Percentiles rank a stretch among this genome's conserved stretches.
Conservation (phyloP, 2,888 invertebrate genomes). For the Acronicta leporina region DNA sequence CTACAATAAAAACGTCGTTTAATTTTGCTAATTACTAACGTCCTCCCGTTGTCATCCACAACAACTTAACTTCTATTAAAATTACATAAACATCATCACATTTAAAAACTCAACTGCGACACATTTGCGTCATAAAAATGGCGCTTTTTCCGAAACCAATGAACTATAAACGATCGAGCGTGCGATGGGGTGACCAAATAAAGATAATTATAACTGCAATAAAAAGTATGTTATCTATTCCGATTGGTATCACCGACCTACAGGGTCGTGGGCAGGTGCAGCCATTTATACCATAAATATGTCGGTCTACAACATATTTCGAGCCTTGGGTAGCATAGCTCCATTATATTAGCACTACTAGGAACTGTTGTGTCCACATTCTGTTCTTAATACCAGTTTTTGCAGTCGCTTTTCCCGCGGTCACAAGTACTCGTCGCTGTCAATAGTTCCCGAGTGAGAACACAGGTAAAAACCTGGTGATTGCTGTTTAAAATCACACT, state of each 20-base stretch:
- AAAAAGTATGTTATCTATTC: conserved; percentile 60
- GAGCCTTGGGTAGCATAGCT: conserved; percentile 68
- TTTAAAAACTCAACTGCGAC: conserved; percentile 38
- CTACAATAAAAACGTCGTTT: conserved; percentile 8
- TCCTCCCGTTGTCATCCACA: conserved; percentile 8
- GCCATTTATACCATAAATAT: conserved; percentile 60
- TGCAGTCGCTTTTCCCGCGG: conserved; percentile 51
- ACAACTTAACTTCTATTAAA: conserved; percentile 14
- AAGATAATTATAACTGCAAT: conserved; percentile 65
- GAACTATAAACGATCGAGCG: conserved; percentile 58
- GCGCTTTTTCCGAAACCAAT: conserved; percentile 55
- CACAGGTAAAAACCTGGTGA: conserved; percentile 39
- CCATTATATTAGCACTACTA: conserved; percentile 69
- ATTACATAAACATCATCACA: conserved; percentile 36
- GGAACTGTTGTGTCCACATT: conserved; percentile 61
- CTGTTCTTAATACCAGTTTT: conserved; percentile 44
- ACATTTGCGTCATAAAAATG: conserved; percentile 49
- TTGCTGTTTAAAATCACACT: conserved; percentile 53
- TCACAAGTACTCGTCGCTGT: conserved; percentile 30
- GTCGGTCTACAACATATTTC: conserved; percentile 72
- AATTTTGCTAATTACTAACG: conserved; percentile 7
- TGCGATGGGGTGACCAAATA: conserved; percentile 64
- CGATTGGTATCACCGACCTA: conserved; percentile 69
- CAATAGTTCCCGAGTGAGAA: conserved; percentile 58
- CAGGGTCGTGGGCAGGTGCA: conserved; percentile 74